Evolutionary conservation across 2,888 invertebrate genomes (phyloP).

Genomic region (Endomychus coccineus): DNA sequence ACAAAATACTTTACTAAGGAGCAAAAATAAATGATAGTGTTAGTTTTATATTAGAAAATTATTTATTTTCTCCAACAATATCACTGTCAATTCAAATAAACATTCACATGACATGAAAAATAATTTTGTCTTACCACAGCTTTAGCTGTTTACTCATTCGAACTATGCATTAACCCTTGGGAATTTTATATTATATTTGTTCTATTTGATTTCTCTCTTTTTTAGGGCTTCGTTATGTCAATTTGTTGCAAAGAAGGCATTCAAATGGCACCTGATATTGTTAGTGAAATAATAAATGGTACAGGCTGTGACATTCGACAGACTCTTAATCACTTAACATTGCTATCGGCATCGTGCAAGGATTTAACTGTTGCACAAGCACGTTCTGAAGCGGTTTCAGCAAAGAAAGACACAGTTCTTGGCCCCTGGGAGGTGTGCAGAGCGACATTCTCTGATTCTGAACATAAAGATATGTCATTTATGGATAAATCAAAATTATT

Average conservation of each 20-base stretch:
- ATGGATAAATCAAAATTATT: conserved; percentile 84
- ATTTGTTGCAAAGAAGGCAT: conserved; percentile 88
- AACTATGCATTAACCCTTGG: not conserved
- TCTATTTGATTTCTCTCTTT: conserved; percentile 23
- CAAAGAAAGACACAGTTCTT: conserved; percentile 78
- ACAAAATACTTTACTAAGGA: too few relatives aligned
- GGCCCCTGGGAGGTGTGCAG: conserved; percentile 91
- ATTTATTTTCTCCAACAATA: too few relatives aligned
- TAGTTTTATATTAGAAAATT: too few relatives aligned
- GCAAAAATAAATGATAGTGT: too few relatives aligned
- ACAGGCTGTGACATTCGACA: conserved; percentile 93
- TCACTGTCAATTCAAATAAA: too few relatives aligned
- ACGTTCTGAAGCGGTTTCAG: conserved; percentile 50
- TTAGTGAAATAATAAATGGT: conserved; percentile 76
- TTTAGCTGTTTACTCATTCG: not conserved
- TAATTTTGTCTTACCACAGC: too few relatives aligned
- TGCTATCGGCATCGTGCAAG: conserved; percentile 62
- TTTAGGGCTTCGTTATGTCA: conserved; percentile 80
- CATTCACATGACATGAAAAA: too few relatives aligned
- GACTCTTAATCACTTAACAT: conserved; percentile 80
- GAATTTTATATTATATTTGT: conserved; percentile 2
- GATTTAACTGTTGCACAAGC: conserved; percentile 45
- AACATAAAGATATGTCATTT: conserved; percentile 70
- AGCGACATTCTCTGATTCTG: conserved; percentile 76
- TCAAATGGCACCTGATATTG: conserved; percentile 65